Evolutionary conservation across 2,888 invertebrate species (phyloP).

Genomic region (Campoplex nolae): DNA sequence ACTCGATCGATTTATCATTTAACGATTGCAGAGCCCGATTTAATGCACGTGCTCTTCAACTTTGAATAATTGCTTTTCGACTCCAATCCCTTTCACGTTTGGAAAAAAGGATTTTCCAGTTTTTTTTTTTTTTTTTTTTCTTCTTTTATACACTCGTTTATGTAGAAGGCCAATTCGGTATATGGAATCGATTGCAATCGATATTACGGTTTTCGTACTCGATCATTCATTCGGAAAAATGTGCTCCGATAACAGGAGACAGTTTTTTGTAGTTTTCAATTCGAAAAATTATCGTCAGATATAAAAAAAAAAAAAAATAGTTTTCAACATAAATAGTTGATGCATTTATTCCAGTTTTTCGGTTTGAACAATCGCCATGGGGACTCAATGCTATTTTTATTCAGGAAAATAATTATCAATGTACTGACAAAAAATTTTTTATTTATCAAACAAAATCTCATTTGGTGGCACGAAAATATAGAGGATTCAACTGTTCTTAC

Average conservation of each 20-base stretch:
- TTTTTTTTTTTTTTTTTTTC: neutral
- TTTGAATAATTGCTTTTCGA: neutral
- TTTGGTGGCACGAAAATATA: no score
- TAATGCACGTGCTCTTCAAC: neutral
- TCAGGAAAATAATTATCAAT: neutral
- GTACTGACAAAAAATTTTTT: no score
- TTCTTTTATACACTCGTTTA: neutral
- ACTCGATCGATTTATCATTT: slow-evolving; percentile 1
- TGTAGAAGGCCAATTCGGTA: neutral
- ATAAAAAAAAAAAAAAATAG: slow-evolving; percentile 3
- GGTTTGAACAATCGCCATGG: neutral
- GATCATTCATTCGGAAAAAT: neutral
- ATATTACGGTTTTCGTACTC: neutral
- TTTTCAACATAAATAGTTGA: neutral
- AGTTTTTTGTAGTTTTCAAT: neutral
- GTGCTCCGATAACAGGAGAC: neutral
- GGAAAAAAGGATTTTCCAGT: neutral
- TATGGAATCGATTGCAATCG: neutral
- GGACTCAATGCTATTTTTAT: neutral
- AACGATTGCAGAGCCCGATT: neutral
- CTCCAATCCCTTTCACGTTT: neutral
- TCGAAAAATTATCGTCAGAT: neutral
- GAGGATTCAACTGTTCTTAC: no score
- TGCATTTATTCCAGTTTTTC: neutral
- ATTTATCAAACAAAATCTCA: no score